Evolutionary conservation across 1,140 invertebrate genomes (phyloP).

Genomic region (Physella acuta): DNA sequence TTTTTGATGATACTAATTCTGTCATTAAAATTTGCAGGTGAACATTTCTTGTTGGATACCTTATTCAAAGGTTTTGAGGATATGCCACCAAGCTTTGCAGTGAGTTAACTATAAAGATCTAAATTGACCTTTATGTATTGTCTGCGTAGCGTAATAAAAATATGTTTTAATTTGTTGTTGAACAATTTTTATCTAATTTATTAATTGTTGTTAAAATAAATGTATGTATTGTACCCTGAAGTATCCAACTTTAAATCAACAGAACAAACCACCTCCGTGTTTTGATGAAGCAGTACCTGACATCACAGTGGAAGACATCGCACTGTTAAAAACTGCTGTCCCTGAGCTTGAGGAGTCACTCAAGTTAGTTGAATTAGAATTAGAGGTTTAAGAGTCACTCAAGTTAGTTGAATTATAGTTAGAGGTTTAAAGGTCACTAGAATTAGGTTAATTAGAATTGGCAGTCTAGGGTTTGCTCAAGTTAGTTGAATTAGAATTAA

Average conservation of each 20-base stretch:
- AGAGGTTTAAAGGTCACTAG: no score
- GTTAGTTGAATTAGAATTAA: no score
- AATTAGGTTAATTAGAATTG: neutral
- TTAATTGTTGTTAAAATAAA: no score
- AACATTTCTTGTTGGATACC: constrained; percentile 78
- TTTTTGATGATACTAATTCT: no score
- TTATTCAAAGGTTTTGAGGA: constrained; percentile 88
- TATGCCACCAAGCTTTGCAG: constrained; percentile 78
- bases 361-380: constrained; percentile 39
- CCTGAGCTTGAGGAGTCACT: constrained; percentile 61
- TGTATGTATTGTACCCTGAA: no score
- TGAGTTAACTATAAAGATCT: no score
- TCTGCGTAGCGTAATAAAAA: no score
- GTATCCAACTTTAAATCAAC: no score
- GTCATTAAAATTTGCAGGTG: constrained; percentile 66
- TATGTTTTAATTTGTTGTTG: neutral
- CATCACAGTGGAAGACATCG: constrained; percentile 69
- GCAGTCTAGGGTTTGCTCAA: no score
- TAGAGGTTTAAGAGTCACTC: neutral
- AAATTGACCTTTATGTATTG: neutral
- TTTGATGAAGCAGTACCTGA: constrained; percentile 59
- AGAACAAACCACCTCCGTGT: constrained; percentile 44
- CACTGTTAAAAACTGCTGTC: constrained; percentile 67
- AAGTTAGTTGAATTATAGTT: no score
- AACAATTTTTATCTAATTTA: neutral